Base-by-base conservation (phyloP, 2,797 vertebrate species). In the Halcyon chelicuti region DNA sequence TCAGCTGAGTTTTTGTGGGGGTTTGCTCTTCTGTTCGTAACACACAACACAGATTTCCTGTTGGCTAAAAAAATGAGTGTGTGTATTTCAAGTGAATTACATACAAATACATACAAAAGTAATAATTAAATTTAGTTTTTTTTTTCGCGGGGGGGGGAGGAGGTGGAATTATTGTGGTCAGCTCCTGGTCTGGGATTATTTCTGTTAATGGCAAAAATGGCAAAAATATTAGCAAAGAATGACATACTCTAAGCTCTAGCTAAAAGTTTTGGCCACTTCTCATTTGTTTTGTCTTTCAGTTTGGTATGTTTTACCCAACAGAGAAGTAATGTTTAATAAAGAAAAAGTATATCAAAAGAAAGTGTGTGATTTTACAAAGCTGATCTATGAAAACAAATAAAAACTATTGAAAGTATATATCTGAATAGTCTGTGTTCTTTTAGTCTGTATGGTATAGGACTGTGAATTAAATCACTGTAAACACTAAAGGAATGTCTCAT, bases 371-470 rank as follows among this genome's bases (percentile, higher is more conserved):
- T 93, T 93, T 94, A 70, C 61, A 81, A 63, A 87, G 62, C 49
- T 82, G 76, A 42, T 63, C 87, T 87, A 47, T 74, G 79, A 84
- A 96, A 95, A 95, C 54, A 88, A 78, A 91, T 62, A 71, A 90
- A 92, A 92, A 42, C 60, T 72, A 94, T 71, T 88, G 52, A 77
- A 80, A 61, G 49, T 62, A 66, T 57, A 31, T 72, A 47, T 75
- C 60, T 74, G 31, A 94, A 67, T 60, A 80, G 10, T 66, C 66
- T 92, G 35, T 71, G 52, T 85, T 89, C 61, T 94, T 94, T 86
- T 87, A 88, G 33, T 77, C 57, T 97, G 37, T 40, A 23, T 65
- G 54, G 23, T 70, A 42, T 80, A 62, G 26, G 35, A 77, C 49
- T 33, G 21, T 88, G 76, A 67, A 87, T 78, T 83, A 93, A 96